Evolutionary conservation across 2,888 invertebrate species (phyloP).

Genomic region (Latheticus oryzae): DNA sequence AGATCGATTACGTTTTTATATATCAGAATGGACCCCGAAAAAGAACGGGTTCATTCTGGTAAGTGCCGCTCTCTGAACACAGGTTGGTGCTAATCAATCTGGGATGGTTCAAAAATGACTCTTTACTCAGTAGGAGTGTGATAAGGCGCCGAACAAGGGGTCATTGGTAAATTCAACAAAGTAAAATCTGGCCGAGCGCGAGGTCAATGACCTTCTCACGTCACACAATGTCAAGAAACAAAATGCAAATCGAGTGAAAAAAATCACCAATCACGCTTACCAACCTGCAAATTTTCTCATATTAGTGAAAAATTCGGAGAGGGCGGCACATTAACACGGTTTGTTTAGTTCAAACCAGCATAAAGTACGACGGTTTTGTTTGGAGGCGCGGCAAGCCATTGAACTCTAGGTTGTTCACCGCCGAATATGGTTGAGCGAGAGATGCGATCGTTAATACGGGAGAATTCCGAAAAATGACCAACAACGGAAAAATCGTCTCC

Average conservation of each 20-base stretch:
- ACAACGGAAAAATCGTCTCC: slow-evolving; percentile 31
- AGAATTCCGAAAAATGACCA: slow-evolving; percentile 42
- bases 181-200: slow-evolving; percentile 51
- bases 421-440: slow-evolving; percentile 63
- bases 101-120: slow-evolving; percentile 46
- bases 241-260: no score
- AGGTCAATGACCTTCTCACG: slow-evolving; percentile 50
- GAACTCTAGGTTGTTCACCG: slow-evolving; percentile 66
- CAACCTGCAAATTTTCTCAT: slow-evolving; percentile 20
- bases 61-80: slow-evolving; percentile 28
- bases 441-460: slow-evolving; percentile 50
- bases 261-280: slow-evolving; percentile 6
- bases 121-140: slow-evolving; percentile 44
- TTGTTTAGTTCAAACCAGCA: slow-evolving; percentile 45
- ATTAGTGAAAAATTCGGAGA: slow-evolving; percentile 7
- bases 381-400: slow-evolving; percentile 63
- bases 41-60: slow-evolving; percentile 26
- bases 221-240: slow-evolving; percentile 35
- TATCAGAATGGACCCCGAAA: slow-evolving; percentile 24
- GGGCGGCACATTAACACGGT: slow-evolving; percentile 31
- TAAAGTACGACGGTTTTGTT: slow-evolving; percentile 53
- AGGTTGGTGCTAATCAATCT: slow-evolving; percentile 47
- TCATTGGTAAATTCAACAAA: slow-evolving; percentile 58
- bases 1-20: slow-evolving; percentile 32
- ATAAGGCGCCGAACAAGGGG: slow-evolving; percentile 52